Base-by-base conservation (phyloP, 2,888 invertebrate genomes). In the Entomobrya proxima region DNA sequence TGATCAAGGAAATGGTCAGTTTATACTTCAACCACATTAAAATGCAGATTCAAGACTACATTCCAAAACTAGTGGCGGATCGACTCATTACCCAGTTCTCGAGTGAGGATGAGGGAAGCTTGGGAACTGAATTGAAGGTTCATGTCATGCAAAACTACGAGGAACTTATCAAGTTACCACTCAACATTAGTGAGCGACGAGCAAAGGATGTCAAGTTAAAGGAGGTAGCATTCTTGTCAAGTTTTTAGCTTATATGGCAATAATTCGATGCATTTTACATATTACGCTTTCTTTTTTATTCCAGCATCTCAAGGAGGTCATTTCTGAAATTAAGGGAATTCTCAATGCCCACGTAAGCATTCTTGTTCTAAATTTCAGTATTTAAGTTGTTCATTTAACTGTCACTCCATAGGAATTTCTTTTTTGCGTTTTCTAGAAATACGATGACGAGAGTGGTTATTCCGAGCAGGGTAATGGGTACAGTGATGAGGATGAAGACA, bases 1-100 rank as follows among this genome's bases (percentile, higher is more conserved):
- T 82, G 0, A 82, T 82, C 50, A 82, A 82, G 18, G 18, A 61
- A 30, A 82, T 82, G 82, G 82, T 82, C 15, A 64, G 61, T 7
- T 2, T 44, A 4, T 82, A 82, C 30, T 82, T 82, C 37, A 7
- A 75, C 32, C 50, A 75, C n/a, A 64, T 75, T 11, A 82, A 64
- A 24, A 15, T 44, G 18, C 82, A 82, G 24, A 75, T 37, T 2
- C 82, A 82, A 27, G 82, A 82, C 27, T 82, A 75, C 64, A 75
- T 82, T 37, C 82, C 82, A 27, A 82, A 82, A 18, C 21, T 82
- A 40, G 30, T 82, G 7, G 35, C 82, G 0, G 75, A 82, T 44
- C 44, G 82, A 7, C 21, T 82, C 9, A 75, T 82, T 9, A 74
- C 47, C 15, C 82, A 82, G 15, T 82, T 82, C 50, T 75, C 64